A percentile compares a stretch with the other conserved stretches of the same genome.
Conservation (phyloP, 1,140 invertebrate species). For the Platyura marginata region DNA sequence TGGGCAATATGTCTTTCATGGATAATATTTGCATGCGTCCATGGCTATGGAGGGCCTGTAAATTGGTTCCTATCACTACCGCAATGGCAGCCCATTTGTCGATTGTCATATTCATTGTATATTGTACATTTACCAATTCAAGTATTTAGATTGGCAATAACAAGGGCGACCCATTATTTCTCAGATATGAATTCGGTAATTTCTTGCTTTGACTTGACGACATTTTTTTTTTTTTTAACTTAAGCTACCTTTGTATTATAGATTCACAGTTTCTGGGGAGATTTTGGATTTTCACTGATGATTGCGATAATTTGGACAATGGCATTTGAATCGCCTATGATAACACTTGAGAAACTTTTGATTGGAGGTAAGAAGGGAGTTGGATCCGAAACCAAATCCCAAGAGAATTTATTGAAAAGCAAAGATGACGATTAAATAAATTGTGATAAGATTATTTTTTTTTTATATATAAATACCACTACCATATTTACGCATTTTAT, state of each 20-base stretch:
- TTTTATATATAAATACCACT: too few species aligned
- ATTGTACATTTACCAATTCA: slow-evolving; percentile 24
- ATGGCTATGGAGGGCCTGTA: slow-evolving; percentile 38
- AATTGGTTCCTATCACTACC: slow-evolving; percentile 28
- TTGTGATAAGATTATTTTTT: too few species aligned
- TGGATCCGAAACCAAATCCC: too few species aligned
- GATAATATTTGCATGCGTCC: slow-evolving; percentile 45
- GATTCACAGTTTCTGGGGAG: not conserved
- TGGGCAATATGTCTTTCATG: slow-evolving; percentile 43
- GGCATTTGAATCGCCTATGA: not conserved
- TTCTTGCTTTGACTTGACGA: too few species aligned
- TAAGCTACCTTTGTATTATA: too few species aligned
- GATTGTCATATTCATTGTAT: slow-evolving; percentile 30
- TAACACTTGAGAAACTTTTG: not conserved
- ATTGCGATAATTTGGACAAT: not conserved
- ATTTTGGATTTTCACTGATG: not conserved
- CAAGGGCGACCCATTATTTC: not conserved
- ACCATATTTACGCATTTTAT: too few species aligned
- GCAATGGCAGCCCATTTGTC: slow-evolving; percentile 29
- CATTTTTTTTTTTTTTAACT: too few species aligned
- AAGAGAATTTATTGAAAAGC: too few species aligned
- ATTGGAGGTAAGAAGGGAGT: too few species aligned
- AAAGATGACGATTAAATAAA: too few species aligned
- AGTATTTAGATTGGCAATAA: not conserved
- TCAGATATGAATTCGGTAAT: not conserved